Conservation (phyloP, 2,888 invertebrate species). For the Sisyra terminalis region DNA sequence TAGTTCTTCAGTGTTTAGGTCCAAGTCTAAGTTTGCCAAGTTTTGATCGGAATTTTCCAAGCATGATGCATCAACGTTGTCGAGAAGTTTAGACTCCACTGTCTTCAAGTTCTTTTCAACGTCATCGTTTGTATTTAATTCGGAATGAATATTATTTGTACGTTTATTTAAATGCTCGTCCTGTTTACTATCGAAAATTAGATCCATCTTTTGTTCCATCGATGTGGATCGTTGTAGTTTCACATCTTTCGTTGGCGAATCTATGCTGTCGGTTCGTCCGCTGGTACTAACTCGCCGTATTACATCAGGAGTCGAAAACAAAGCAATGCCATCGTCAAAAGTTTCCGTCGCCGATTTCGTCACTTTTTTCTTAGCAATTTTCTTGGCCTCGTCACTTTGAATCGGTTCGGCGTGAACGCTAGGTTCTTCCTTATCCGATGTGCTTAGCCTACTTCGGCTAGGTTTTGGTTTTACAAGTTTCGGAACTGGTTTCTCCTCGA, state of each 20-base stretch:
- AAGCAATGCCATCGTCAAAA: slow-evolving; percentile 44
- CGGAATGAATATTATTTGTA: slow-evolving; percentile 7
- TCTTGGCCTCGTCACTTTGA: no score
- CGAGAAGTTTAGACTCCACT: not conserved
- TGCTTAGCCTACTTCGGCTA: slow-evolving; percentile 5
- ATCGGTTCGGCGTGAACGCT: slow-evolving; percentile 18
- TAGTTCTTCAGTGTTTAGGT: slow-evolving; percentile 45
- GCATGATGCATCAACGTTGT: not conserved
- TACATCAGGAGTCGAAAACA: slow-evolving; percentile 66
- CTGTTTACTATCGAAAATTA: slow-evolving; percentile 8
- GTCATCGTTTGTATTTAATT: slow-evolving; percentile 10
- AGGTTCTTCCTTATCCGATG: slow-evolving; percentile 21
- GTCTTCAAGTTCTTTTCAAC: not conserved
- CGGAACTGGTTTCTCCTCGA: slow-evolving; percentile 17
- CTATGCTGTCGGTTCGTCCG: slow-evolving; percentile 22
- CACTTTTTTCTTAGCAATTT: slow-evolving; percentile 26
- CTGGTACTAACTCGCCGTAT: slow-evolving; percentile 41
- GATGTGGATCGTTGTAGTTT: slow-evolving; percentile 18
- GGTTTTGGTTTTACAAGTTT: slow-evolving; percentile 8
- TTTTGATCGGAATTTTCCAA: slow-evolving; percentile 14
- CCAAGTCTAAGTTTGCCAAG: slow-evolving; percentile 36
- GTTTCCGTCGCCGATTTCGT: slow-evolving; percentile 28
- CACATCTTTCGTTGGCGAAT: slow-evolving; percentile 16
- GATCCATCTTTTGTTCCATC: slow-evolving; percentile 1
- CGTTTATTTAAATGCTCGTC: slow-evolving; percentile 10